phyloP scores from a whole-genome alignment of 2,797 vertebrate species.

The Brachyrhaphis roseni region DNA sequence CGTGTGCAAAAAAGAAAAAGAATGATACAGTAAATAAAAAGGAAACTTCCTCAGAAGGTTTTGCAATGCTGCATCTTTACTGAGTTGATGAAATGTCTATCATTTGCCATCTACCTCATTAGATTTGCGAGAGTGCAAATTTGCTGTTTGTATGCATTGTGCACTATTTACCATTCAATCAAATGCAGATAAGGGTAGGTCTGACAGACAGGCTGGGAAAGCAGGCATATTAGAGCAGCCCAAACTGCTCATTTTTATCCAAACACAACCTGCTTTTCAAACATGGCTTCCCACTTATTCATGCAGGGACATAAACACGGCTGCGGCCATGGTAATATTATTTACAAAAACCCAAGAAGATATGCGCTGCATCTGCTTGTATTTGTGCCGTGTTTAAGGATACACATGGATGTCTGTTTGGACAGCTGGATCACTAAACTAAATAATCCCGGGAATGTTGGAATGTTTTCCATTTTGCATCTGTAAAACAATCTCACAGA shows the following conservation, averaged over 20 bases:
- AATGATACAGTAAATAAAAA: conserved; percentile 32
- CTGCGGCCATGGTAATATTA: conserved; percentile 25
- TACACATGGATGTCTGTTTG: conserved; percentile 50
- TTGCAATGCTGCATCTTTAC: conserved; percentile 9
- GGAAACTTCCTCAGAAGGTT: conserved; percentile 30
- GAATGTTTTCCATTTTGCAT: conserved; percentile 51
- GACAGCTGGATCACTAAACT: conserved; percentile 41
- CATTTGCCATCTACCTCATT: conserved; percentile 22
- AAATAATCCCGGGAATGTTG: conserved; percentile 41
- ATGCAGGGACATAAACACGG: conserved; percentile 28
- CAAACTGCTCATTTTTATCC: conserved; percentile 44
- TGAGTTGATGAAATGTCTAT: conserved; percentile 26
- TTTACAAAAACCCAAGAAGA: conserved; percentile 26
- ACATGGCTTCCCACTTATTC: conserved; percentile 33
- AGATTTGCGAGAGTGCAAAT: conserved; percentile 29
- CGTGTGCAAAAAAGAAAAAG: conserved; percentile 18
- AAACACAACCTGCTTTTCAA: conserved; percentile 38
- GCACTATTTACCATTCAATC: conserved; percentile 42
- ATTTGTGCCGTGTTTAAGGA: conserved; percentile 23
- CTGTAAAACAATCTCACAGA: conserved; percentile 57
- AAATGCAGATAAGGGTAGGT: conserved; percentile 39
- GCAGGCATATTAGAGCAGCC: conserved; percentile 44
- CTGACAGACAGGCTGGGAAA: conserved; percentile 50
- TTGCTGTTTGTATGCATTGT: conserved; percentile 38
- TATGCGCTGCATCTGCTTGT: conserved; percentile 25